Percentiles rank a stretch among this genome's conserved stretches.
Evolutionary conservation across 2,113 vertebrate genomes (phyloP).

Genomic region (Tylochromis polylepis): DNA sequence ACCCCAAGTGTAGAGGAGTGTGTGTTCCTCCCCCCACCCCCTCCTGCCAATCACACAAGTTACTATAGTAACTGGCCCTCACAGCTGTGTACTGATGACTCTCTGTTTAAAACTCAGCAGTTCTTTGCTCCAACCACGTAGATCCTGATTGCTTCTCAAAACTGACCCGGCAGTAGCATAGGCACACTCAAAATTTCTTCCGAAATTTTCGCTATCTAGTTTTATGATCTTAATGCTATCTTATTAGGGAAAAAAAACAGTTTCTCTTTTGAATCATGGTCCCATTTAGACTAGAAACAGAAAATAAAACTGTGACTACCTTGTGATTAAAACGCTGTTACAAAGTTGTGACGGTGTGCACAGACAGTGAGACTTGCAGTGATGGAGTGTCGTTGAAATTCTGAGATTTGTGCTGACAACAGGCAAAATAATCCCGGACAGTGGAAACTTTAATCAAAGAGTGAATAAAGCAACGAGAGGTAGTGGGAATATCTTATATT

Average conservation of each 20-base stretch:
- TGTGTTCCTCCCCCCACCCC: no score
- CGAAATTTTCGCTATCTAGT: no score
- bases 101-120: no score
- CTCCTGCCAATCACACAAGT: no score
- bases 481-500: neutral
- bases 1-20: no score
- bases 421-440: neutral
- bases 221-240: neutral
- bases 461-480: neutral
- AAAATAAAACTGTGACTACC: neutral
- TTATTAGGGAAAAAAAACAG: neutral
- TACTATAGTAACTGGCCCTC: no score
- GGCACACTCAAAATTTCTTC: no score
- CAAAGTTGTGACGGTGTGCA: neutral
- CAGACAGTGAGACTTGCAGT: neutral
- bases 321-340: neutral
- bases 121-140: no score
- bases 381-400: neutral
- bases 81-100: no score
- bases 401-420: neutral
- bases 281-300: neutral
- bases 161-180: no score
- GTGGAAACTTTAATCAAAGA: accelerated
- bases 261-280: neutral
- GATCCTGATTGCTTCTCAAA: no score